Evolutionary conservation across 1,140 invertebrate genomes (phyloP).

Genomic region (Aphis gossypii): DNA sequence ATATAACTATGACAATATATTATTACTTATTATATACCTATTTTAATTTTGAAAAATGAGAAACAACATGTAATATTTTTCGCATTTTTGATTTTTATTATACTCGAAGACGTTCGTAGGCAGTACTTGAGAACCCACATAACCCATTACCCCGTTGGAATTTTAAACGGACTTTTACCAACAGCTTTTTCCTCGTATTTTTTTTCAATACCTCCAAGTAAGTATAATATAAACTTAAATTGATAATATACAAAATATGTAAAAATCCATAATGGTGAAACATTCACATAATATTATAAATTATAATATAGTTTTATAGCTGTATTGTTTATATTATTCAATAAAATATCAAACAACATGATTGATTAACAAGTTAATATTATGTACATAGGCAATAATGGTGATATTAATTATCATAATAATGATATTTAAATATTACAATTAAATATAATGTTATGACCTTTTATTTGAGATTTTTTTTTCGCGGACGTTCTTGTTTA

Average conservation of each 20-base stretch:
- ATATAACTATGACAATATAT: neutral
- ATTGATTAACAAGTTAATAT: neutral
- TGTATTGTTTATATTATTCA: neutral
- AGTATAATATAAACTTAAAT: neutral
- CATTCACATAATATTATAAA: neutral
- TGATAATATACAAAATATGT: too few relatives aligned
- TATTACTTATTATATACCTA: neutral
- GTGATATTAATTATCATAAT: neutral
- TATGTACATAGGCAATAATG: neutral
- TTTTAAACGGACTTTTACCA: neutral
- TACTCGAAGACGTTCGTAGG: too few relatives aligned
- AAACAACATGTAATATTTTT: neutral
- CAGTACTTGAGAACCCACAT: neutral
- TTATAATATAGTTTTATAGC: neutral
- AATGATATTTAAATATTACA: neutral
- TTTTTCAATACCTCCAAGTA: neutral
- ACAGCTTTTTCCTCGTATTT: neutral
- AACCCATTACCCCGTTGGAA: neutral
- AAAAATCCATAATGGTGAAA: too few relatives aligned
- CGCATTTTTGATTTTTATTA: neutral
- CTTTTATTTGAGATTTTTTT: neutral
- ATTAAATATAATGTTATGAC: neutral
- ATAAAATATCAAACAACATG: neutral
- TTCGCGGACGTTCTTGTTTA: neutral
- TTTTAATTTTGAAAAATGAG: neutral